Percentiles rank a stretch among this genome's conserved stretches.
These are phyloP conservation scores for Tribolium castaneum DNA, from an alignment of 1,140 invertebrate species.

Conservation along the genomic window DNA sequence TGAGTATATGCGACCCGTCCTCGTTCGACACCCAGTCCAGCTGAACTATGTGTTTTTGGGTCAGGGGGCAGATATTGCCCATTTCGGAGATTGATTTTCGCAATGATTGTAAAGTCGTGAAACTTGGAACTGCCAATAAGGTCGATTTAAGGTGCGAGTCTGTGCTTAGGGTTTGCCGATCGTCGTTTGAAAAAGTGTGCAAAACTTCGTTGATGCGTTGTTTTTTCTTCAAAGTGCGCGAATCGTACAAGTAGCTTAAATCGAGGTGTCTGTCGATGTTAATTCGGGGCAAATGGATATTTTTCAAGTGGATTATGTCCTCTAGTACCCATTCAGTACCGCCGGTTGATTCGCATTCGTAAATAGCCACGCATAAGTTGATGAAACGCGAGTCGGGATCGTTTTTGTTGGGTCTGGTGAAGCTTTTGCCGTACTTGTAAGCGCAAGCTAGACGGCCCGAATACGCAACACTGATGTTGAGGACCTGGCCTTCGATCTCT, in stretches of 20 bases:
- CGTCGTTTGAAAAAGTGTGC: slow-evolving; percentile 71
- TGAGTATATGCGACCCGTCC: slow-evolving; percentile 97
- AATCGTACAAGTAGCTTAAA: slow-evolving; percentile 85
- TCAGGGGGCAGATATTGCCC: slow-evolving; percentile 88
- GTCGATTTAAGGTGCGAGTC: slow-evolving; percentile 76
- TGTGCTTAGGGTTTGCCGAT: slow-evolving; percentile 69
- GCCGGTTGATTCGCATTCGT: slow-evolving; percentile 99
- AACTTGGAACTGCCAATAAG: slow-evolving; percentile 89
- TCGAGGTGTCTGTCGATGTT: slow-evolving; percentile 84
- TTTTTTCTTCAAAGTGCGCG: slow-evolving; percentile 82
- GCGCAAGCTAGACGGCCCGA: slow-evolving; percentile 96
- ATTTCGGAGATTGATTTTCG: slow-evolving; percentile 90
- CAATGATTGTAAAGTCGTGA: slow-evolving; percentile 90
- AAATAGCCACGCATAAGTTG: slow-evolving; percentile 96
- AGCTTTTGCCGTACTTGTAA: slow-evolving; percentile 91
- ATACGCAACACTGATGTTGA: slow-evolving; percentile 96
- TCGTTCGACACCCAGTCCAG: slow-evolving; percentile 99
- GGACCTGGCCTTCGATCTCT: slow-evolving; percentile 80
- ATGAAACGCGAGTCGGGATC: slow-evolving; percentile 89
- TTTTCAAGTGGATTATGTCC: slow-evolving; percentile 92
- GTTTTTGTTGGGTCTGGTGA: slow-evolving; percentile 80
- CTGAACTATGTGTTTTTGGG: slow-evolving; percentile 90
- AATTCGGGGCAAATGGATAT: slow-evolving; percentile 85
- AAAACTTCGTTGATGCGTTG: slow-evolving; percentile 79
- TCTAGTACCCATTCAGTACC: slow-evolving; percentile 99